phyloP scores from a whole-genome alignment of 2,888 invertebrate genomes.

The Entomobrya multifasciata region DNA sequence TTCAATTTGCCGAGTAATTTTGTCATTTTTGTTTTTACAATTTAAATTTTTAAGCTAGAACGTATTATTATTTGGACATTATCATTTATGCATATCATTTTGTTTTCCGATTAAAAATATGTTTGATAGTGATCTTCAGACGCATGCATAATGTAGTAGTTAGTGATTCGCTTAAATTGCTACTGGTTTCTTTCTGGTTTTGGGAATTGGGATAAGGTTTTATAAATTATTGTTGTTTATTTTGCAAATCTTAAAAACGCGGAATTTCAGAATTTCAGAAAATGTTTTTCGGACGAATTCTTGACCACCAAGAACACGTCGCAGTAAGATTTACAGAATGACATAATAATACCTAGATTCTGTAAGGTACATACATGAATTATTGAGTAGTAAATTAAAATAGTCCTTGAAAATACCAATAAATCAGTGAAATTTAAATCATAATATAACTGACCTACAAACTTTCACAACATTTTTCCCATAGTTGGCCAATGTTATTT shows the following conservation, averaged over 20 bases:
- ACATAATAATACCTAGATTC: too few relatives aligned
- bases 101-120: conserved; percentile 25
- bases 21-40: not conserved
- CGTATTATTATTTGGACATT: too few relatives aligned
- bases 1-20: not conserved
- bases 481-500: too few relatives aligned
- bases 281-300: conserved; percentile 23
- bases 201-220: not conserved
- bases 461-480: too few relatives aligned
- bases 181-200: conserved; percentile 13
- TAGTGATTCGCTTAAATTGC: too few relatives aligned
- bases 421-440: not conserved
- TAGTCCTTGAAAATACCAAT: not conserved
- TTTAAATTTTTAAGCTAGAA: too few relatives aligned
- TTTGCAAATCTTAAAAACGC: not conserved
- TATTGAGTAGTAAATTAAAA: not conserved
- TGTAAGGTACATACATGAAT: not conserved
- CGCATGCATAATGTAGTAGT: conserved; percentile 37
- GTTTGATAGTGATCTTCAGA: conserved; percentile 61
- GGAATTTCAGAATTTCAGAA: not conserved
- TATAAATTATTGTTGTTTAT: not conserved
- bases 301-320: conserved; percentile 41
- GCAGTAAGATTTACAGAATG: too few relatives aligned
- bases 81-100: not conserved
- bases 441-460: not conserved